These are phyloP conservation scores for Polia nebulosa DNA, from an alignment of 2,888 invertebrate genomes.

Conservation along the genomic window DNA sequence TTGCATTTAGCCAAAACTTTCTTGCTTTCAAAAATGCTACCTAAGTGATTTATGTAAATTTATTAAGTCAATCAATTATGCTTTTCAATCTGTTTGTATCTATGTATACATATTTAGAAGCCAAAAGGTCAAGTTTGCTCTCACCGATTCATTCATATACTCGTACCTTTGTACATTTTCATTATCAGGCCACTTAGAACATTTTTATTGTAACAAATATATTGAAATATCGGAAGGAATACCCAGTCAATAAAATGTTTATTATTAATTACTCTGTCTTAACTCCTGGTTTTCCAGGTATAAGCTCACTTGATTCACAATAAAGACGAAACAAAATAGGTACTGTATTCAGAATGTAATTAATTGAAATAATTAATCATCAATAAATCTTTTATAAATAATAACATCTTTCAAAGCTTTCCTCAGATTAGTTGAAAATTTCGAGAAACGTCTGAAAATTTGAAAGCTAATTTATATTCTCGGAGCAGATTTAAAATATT, in stretches of 20 bases:
- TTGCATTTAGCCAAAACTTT: no score
- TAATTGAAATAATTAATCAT: constrained; percentile 18
- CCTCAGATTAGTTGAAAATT: constrained; percentile 20
- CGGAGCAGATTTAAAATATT: constrained; percentile 24
- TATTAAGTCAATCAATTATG: neutral
- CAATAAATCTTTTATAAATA: constrained; percentile 14
- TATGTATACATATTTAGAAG: neutral
- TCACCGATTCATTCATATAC: neutral
- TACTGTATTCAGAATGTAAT: constrained; percentile 25
- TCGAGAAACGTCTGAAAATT: constrained; percentile 28
- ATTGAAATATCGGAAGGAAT: neutral
- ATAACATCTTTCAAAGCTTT: neutral
- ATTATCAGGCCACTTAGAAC: neutral
- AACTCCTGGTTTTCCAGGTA: neutral
- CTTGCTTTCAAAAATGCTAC: no score
- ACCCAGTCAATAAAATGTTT: neutral
- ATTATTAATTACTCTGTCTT: constrained; percentile 1
- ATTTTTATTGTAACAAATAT: neutral
- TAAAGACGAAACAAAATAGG: constrained; percentile 4
- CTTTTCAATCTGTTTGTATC: neutral
- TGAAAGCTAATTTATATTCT: constrained; percentile 41
- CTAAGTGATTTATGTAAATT: no score
- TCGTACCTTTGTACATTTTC: neutral
- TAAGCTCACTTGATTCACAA: neutral
- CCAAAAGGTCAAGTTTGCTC: neutral